phyloP scores from a whole-genome alignment of 2,113 vertebrate genomes.

The Calcarius ornatus region DNA sequence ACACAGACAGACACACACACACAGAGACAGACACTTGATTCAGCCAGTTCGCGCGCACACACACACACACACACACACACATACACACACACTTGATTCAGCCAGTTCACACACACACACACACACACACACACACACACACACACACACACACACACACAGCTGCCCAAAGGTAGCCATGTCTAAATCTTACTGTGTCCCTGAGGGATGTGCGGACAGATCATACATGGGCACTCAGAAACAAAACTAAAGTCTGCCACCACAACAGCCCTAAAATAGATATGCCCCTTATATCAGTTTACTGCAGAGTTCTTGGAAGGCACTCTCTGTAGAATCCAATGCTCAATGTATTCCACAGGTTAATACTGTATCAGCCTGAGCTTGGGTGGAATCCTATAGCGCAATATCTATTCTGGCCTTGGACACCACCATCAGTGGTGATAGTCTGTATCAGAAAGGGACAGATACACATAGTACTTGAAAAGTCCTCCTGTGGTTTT shows the following conservation, averaged over 20 bases:
- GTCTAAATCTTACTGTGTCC: rapidly evolving
- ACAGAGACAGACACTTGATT: rapidly evolving
- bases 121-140: rapidly evolving
- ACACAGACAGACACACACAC: rapidly evolving
- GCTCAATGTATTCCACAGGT: neutral
- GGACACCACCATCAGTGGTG: neutral
- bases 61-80: too few relatives aligned
- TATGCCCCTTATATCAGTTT: neutral
- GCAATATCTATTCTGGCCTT: neutral
- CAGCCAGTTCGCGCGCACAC: too few relatives aligned
- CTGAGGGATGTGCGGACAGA: neutral
- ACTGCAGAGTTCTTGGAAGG: neutral
- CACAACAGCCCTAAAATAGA: neutral
- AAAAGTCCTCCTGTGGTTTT: neutral
- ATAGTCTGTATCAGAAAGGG: neutral
- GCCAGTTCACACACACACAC: too few relatives aligned
- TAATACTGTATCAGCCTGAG: neutral
- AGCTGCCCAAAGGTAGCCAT: rapidly evolving
- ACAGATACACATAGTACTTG: neutral
- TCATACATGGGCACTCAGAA: neutral
- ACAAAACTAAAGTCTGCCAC: neutral
- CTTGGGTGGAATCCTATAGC: neutral
- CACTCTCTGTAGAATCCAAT: neutral
- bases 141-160: rapidly evolving
- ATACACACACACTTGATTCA: too few relatives aligned